Base-by-base conservation (phyloP, 64 coral and sea anemone genomes). In the Porites lutea region DNA sequence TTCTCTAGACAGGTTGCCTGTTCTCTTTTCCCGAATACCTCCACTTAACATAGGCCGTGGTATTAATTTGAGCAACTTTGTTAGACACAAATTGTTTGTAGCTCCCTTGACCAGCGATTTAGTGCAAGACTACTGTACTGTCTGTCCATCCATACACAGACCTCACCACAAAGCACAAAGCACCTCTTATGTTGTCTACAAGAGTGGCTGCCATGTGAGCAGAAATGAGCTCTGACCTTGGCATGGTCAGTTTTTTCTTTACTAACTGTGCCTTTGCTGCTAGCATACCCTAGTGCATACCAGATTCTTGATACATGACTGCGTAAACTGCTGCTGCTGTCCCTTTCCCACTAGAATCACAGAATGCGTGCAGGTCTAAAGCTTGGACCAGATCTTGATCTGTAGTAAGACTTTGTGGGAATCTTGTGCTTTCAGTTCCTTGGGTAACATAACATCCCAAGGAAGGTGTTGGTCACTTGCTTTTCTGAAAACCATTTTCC, bases 31-130 rank as follows among this genome's bases (percentile, higher is more conserved):
- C 20, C 51, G 89, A 86, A 58, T 94, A 59, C 21, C 87, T 65
- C 92, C 92, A 94, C 43, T 69, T 54, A 55, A 94, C 75, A 59
- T 49, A 82, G 3, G 51, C 50, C 77, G 88, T 82, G 12, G 37
- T 58, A 19, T 89, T 88, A 10, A 94, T 83, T 54, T 94, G 82
- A 9, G 45, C 27, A 22, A 89, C 92, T 83, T 65, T 73, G 76
- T 94, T 94, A 48, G 92, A 55, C 2, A 94, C 86, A 13, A 89
- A 94, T 14, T 94, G 69, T 55, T 94, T 94, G 86, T 94, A 75
- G 55, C n/a, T 53, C 10, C 92, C 92, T 48, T 19, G 14, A 46
- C 87, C 70, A 0, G 80, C 47, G 12, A 94, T 83, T 86, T 86
- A 83, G 12, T 94, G 52, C 21, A 76, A 9, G 74, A 68, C 92